Conservation (phyloP, 2,113 vertebrate genomes). For the Catharus minimus region DNA sequence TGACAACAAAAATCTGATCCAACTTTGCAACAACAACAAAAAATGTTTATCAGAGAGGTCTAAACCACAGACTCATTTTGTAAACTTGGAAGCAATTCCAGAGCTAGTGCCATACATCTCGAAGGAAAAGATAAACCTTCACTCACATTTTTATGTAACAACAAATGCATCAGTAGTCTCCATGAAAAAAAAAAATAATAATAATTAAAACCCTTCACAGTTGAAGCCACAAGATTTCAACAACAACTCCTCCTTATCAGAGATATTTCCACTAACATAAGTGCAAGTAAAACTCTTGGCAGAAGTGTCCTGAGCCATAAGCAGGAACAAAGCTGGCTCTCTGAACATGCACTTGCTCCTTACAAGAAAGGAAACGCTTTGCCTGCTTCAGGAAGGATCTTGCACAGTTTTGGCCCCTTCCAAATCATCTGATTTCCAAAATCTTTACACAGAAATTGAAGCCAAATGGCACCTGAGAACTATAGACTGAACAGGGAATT, state of each 20-base stretch:
- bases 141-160: slow-evolving; percentile 49
- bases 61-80: slow-evolving; percentile 57
- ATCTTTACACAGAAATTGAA: not conserved
- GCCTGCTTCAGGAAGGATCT: not conserved
- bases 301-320: not conserved
- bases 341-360: not conserved
- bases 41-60: slow-evolving; percentile 67
- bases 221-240: slow-evolving; percentile 1
- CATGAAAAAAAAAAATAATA: not conserved
- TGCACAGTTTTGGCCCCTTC: not conserved
- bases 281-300: slow-evolving; percentile 51
- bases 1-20: slow-evolving; percentile 57
- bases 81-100: slow-evolving; percentile 70
- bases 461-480: not conserved
- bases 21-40: slow-evolving; percentile 49
- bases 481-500: not conserved
- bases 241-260: slow-evolving; percentile 41
- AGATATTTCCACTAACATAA: slow-evolving; percentile 29
- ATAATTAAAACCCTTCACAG: slow-evolving; percentile 24
- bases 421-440: not conserved
- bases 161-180: slow-evolving; percentile 29
- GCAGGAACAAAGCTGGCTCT: not conserved
- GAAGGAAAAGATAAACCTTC: slow-evolving; percentile 68
- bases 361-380: not conserved
- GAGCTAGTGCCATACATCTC: slow-evolving; percentile 50